phyloP scores from a whole-genome alignment of 2,797 vertebrate genomes.

The Benthosema pterotum region DNA sequence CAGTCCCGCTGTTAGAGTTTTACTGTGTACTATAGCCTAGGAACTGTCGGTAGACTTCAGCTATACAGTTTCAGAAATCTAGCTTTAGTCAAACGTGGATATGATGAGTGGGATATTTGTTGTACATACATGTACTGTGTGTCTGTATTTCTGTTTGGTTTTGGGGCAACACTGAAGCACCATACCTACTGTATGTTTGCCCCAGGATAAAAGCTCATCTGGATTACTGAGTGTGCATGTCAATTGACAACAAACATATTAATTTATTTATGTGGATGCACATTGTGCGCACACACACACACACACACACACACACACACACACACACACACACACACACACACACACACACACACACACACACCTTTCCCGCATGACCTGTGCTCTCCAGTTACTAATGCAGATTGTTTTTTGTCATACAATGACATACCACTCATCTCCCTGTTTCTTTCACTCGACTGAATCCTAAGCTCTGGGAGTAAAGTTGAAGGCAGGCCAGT shows the following conservation, averaged over 20 bases:
- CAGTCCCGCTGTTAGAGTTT: constrained; percentile 37
- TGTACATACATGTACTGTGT: no score
- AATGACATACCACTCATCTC: constrained; percentile 31
- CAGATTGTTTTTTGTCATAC: constrained; percentile 21
- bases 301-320: no score
- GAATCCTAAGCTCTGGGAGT: background rate
- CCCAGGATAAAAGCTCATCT: background rate
- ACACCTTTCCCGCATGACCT: background rate
- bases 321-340: no score
- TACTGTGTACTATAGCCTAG: constrained; percentile 5
- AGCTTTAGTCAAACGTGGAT: background rate
- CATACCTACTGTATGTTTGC: background rate
- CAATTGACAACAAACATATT: background rate
- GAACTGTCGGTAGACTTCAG: constrained; percentile 29
- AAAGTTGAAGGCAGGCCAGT: constrained; percentile 34
- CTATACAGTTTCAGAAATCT: constrained; percentile 9
- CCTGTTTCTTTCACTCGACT: background rate
- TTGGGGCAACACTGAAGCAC: no score
- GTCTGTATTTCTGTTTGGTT: no score
- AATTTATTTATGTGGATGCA: no score
- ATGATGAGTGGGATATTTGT: background rate
- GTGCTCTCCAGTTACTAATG: constrained; percentile 13
- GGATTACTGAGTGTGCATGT: background rate
- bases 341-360: no score
- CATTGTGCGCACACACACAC: no score